Percentiles rank a stretch among this genome's conserved stretches.
These are phyloP conservation scores for Enteromius treurensis DNA, from an alignment of 2,797 vertebrate species.

Conservation along the genomic window DNA sequence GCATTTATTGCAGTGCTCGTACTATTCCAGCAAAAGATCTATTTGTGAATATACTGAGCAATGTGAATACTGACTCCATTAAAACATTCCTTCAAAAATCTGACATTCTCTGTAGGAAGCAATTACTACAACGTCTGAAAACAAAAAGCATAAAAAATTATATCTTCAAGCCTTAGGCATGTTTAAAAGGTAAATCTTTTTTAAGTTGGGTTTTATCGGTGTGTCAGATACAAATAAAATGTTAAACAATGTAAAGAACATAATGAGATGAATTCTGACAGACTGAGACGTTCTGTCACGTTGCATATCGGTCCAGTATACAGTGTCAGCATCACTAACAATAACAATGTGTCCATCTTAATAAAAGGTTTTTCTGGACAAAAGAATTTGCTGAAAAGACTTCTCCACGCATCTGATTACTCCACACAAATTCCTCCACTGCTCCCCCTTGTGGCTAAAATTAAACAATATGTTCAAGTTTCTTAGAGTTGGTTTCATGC, in stretches of 20 bases:
- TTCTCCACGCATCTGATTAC: conserved; percentile 25
- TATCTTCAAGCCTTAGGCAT: not conserved
- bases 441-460: conserved; percentile 69
- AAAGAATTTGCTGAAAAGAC: not conserved
- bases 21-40: not conserved
- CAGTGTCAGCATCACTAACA: conserved; percentile 4
- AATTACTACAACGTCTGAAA: conserved; percentile 64
- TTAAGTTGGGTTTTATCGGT: conserved; percentile 39
- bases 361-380: conserved; percentile 16
- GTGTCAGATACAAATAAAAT: conserved; percentile 69
- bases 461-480: not conserved
- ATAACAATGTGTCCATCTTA: not conserved
- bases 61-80: not conserved
- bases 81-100: not conserved
- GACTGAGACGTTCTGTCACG: not conserved
- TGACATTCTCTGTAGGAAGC: conserved; percentile 46
- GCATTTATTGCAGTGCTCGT: not conserved
- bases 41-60: not conserved
- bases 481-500: not conserved
- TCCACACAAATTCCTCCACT: conserved; percentile 62
- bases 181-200: conserved; percentile 57
- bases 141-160: no score
- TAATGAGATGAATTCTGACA: conserved; percentile 57
- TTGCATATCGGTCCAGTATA: not conserved
- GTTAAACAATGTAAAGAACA: conserved; percentile 72